Evolutionary conservation across 2,888 invertebrate species (phyloP).

Genomic region (Coleophora deauratella): DNA sequence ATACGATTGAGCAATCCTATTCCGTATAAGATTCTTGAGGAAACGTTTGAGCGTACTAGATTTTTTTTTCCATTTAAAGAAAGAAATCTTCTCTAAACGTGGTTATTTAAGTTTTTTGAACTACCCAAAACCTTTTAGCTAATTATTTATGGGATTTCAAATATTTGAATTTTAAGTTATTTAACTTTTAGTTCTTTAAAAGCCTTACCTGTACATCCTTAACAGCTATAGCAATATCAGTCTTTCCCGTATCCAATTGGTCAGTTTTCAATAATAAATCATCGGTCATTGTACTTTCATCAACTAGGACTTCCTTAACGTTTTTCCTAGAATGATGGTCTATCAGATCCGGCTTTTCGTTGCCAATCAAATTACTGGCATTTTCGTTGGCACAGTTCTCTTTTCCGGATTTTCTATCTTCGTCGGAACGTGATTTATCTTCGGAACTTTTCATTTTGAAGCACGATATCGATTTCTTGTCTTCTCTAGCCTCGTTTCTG

Average conservation of each 20-base stretch:
- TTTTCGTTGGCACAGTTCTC: slow-evolving; percentile 65
- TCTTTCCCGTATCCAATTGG: slow-evolving; percentile 47
- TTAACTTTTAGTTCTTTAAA: neutral
- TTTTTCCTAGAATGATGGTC: slow-evolving; percentile 55
- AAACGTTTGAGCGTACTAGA: no score
- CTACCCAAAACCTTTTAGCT: no score
- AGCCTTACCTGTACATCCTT: slow-evolving; percentile 47
- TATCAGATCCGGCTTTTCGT: slow-evolving; percentile 54
- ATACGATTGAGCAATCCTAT: slow-evolving; percentile 19
- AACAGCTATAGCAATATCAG: slow-evolving; percentile 48
- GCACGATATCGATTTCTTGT: slow-evolving; percentile 63
- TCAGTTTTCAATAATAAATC: slow-evolving; percentile 35
- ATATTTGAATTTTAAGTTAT: no score
- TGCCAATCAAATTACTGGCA: slow-evolving; percentile 50
- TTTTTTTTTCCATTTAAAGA: no score
- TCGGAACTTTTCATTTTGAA: slow-evolving; percentile 65
- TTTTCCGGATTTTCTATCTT: slow-evolving; percentile 49
- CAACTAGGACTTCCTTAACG: slow-evolving; percentile 45
- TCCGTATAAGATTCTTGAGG: no score
- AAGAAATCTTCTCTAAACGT: no score
- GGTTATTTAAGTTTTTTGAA: no score
- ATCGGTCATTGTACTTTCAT: slow-evolving; percentile 50
- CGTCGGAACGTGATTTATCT: slow-evolving; percentile 53
- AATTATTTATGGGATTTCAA: no score
- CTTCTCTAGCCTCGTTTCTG: slow-evolving; percentile 49